Conservation (phyloP, 1,140 invertebrate species). For the Radopholus similis region DNA sequence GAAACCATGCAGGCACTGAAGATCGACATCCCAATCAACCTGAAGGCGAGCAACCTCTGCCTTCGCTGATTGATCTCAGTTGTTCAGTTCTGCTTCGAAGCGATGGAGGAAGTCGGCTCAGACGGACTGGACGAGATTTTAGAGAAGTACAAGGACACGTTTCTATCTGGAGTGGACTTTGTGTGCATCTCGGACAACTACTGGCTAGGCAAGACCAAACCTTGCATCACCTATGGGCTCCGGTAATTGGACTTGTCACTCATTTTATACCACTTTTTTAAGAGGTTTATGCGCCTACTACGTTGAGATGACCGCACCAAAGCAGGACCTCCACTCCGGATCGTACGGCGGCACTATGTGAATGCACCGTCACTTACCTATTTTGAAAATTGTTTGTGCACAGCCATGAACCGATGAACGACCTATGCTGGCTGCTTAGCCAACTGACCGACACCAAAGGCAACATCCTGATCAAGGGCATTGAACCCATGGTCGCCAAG, state of each 20-base stretch:
- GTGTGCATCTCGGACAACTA: conserved; percentile 98
- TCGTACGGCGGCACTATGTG: conserved; percentile 79
- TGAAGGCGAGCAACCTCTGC: conserved; percentile 66
- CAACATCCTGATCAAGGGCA: conserved; percentile 75
- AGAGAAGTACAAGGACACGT: conserved; percentile 71
- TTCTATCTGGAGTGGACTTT: conserved; percentile 75
- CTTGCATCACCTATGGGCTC: conserved; percentile 92
- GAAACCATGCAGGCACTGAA: conserved; percentile 76
- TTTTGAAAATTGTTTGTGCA: neutral
- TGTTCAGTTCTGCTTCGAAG: conserved; percentile 84
- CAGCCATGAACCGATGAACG: conserved; percentile 78
- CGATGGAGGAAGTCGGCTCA: conserved; percentile 96
- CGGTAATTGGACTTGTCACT: conserved; percentile 2
- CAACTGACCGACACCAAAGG: conserved; percentile 78
- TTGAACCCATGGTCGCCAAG: conserved; percentile 75
- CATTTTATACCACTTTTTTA: neutral
- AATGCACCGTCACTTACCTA: conserved; percentile 25
- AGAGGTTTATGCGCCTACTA: conserved; percentile 84
- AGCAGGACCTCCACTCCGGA: conserved; percentile 90
- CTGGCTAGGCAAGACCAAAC: conserved; percentile 91
- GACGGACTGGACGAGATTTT: conserved; percentile 86
- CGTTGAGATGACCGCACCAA: conserved; percentile 80
- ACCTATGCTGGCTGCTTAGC: conserved; percentile 78
- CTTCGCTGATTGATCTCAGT: neutral
- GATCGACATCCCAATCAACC: conserved; percentile 76